These are phyloP conservation scores for Holothuria glaberrima DNA, from an alignment of 35 echinoderm and acorn worm genomes.

Conservation along the genomic window DNA sequence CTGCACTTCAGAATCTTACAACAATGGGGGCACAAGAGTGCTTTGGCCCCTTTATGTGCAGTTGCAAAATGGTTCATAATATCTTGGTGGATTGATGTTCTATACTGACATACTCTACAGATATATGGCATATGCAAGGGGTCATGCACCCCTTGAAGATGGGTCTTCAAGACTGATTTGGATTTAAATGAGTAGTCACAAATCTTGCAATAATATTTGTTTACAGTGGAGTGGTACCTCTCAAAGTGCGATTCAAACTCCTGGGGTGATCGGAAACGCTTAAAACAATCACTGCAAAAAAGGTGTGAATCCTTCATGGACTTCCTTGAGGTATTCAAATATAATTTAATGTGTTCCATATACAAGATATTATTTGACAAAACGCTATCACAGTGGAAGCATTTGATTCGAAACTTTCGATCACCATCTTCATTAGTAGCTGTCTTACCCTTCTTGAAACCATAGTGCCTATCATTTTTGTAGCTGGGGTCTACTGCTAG, in stretches of 20 bases:
- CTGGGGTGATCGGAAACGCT: conserved; percentile 18
- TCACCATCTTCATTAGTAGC: conserved; percentile 25
- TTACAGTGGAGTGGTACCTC: conserved; percentile 25
- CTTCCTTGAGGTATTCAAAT: conserved; percentile 15
- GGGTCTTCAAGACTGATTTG: conserved; percentile 35
- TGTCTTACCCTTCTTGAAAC: conserved; percentile 42
- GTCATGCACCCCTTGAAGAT: conserved; percentile 48
- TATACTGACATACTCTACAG: conserved; percentile 40
- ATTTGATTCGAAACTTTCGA: conserved; percentile 61
- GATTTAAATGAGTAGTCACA: conserved; percentile 57
- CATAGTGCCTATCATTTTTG: conserved; percentile 48
- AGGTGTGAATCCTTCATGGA: conserved; percentile 44
- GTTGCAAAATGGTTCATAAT: conserved; percentile 37
- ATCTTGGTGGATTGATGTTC: conserved; percentile 45
- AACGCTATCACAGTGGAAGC: conserved; percentile 56
- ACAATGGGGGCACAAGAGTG: conserved; percentile 38
- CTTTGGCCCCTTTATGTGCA: conserved; percentile 48
- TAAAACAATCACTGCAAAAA: conserved; percentile 36
- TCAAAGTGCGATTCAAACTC: conserved; percentile 57
- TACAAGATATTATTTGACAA: conserved; percentile 54
- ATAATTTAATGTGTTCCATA: conserved; percentile 56
- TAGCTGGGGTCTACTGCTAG: neutral
- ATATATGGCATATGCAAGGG: conserved; percentile 58
- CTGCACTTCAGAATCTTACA: conserved; percentile 41
- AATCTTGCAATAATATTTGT: conserved; percentile 48